Conservation (phyloP, 1,140 invertebrate genomes). For the Galendromus occidentalis region DNA sequence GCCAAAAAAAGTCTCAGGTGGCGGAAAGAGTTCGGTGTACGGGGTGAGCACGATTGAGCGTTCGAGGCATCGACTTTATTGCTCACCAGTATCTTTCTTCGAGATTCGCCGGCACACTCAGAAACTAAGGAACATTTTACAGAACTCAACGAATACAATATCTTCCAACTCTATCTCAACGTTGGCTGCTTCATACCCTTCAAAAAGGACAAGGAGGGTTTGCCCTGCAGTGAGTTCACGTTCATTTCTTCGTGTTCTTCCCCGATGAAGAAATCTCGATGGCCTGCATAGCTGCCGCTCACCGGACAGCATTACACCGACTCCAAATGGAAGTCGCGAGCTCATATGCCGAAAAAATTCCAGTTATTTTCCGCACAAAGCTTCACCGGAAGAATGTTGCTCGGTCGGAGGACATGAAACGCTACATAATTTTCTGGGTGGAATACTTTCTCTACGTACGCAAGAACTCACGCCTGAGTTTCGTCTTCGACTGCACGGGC, state of each 20-base stretch:
- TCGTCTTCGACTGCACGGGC: not conserved
- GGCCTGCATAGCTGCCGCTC: no score
- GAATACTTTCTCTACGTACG: not conserved
- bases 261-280: no score
- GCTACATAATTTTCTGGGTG: not conserved
- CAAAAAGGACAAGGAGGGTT: not conserved
- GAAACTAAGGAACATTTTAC: not conserved
- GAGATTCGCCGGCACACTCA: no score
- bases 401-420: not conserved
- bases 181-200: conserved; percentile 4
- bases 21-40: not conserved
- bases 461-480: not conserved
- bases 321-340: no score
- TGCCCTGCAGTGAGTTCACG: not conserved
- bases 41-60: not conserved
- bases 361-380: not conserved
- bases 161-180: conserved; percentile 1
- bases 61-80: no score
- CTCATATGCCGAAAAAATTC: not conserved
- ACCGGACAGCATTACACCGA: no score
- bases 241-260: no score
- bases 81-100: not conserved
- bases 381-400: not conserved
- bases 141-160: not conserved
- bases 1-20: not conserved